Base-by-base conservation (phyloP, 2,888 invertebrate species). In the Aphodius sticticus region DNA sequence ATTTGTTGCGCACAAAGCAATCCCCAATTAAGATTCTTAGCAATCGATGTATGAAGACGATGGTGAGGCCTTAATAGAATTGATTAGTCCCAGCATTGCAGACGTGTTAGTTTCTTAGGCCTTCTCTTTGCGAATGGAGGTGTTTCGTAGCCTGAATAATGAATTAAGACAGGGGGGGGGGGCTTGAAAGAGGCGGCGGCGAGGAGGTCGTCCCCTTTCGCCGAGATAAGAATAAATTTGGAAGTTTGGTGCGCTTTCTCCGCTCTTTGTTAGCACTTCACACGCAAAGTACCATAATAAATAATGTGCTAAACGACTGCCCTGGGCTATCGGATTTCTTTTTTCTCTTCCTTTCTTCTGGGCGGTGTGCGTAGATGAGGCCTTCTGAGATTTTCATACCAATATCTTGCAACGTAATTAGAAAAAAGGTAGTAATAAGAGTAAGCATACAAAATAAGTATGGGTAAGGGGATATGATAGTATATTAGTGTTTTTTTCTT, bases 281-380 rank as follows among this genome's bases (percentile, higher is more conserved):
- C 74, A 36, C 35, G 74, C 35, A 74, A 74, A 74, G 74, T 74
- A 74, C 37, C 36, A 37, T 37, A 74, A 74, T 74, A 74, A 74
- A 74, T 74, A 74, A 74, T 74, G 74, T 74, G 74, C 37, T 74
- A 74, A 74, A 74, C 74, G 74, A 74, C 74, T 74, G 74, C 53
- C 53, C 53, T 53, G 53, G 53, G 53, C 53, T 9, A 53, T 53
- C 7, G 53, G 53, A 53, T 53, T 53, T 53, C 53, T 53, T 53
- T 53, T 53, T 53, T 12, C 53, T 12, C 12, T 53, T 53, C 53
- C 12, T 53, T 53, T 53, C 53, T 53, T 53, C 53, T 53, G 53
- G 9, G 53, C 53, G 12, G 53, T 53, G 53, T 12, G 53, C 53
- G 53, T 53, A 53, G 53, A 53, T 53, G 53, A 9, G 53, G 53